Conservation (phyloP, 2,797 vertebrate genomes). For the Falco peregrinus region DNA sequence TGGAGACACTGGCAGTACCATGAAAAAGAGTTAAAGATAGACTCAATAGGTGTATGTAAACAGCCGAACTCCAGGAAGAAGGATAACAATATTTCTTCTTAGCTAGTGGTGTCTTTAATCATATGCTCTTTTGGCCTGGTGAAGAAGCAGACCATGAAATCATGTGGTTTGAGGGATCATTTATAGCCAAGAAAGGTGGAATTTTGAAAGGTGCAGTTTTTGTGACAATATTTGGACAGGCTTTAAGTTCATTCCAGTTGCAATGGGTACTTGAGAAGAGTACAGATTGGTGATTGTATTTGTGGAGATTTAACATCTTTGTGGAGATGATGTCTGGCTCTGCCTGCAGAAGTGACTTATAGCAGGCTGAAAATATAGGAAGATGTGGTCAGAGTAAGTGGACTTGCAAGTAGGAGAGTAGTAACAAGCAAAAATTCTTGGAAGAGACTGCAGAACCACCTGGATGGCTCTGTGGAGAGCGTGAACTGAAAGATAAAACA, state of each 20-base stretch:
- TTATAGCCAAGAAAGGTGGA: background rate
- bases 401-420: background rate
- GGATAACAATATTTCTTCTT: background rate
- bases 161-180: background rate
- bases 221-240: background rate
- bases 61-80: background rate
- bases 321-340: background rate
- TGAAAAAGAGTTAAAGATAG: background rate
- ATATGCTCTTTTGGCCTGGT: background rate
- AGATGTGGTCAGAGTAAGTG: background rate
- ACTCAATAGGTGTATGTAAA: background rate
- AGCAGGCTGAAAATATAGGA: background rate
- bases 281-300: background rate
- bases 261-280: background rate
- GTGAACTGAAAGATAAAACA: background rate
- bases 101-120: background rate
- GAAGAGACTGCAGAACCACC: background rate
- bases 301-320: background rate
- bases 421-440: background rate
- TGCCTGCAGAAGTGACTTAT: background rate
- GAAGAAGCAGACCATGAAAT: background rate
- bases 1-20: background rate
- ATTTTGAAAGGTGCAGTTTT: background rate
- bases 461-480: background rate
- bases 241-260: background rate